A percentile compares a stretch with the other conserved stretches of the same genome.
These are phyloP conservation scores for Myotis davidii DNA, from an alignment of 2,113 vertebrate species.

Conservation along the genomic window DNA sequence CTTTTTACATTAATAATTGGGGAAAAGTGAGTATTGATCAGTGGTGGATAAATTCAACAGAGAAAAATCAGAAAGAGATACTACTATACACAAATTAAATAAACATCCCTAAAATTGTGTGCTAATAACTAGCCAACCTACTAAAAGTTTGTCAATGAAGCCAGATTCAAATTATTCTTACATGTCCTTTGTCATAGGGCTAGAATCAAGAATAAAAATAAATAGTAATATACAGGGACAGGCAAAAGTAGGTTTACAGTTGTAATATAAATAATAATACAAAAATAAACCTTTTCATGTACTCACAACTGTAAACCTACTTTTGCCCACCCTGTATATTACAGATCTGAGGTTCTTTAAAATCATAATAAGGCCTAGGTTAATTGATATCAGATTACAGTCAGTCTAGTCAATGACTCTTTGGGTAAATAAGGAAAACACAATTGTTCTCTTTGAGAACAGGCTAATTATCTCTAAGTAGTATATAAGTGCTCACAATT, in stretches of 20 bases:
- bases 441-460: background rate
- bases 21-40: background rate
- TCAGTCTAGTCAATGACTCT: background rate
- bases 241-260: background rate
- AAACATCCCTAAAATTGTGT: background rate
- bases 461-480: background rate
- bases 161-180: background rate
- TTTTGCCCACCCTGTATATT: background rate
- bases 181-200: background rate
- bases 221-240: background rate
- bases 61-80: conserved; percentile 15
- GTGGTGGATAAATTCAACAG: conserved; percentile 2
- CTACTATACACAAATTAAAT: background rate
- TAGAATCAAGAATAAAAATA: background rate
- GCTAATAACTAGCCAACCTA: background rate
- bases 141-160: conserved; percentile 14
- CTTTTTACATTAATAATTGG: conserved; percentile 23
- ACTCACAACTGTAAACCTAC: background rate
- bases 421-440: conserved; percentile 30
- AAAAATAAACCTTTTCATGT: background rate
- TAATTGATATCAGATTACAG: background rate
- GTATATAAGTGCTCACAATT: conserved; percentile 1
- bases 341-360: background rate
- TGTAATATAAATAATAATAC: background rate
- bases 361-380: background rate